phyloP scores from a whole-genome alignment of 1,140 invertebrate genomes.

The Drosophila kepulauana region DNA sequence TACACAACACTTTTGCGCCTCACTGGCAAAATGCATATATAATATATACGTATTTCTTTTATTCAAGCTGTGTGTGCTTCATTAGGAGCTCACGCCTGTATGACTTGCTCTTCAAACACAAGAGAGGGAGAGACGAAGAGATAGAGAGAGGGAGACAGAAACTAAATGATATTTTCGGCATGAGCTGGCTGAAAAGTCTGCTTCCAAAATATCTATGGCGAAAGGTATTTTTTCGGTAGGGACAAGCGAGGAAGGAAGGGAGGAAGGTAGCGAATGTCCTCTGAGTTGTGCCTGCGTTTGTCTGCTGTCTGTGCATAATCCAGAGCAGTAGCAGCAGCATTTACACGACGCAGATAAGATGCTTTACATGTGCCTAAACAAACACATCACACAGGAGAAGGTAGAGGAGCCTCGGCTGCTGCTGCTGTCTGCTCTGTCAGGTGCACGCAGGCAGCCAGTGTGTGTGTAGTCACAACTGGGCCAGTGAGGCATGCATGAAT shows the following conservation, averaged over 20 bases:
- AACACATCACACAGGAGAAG: slow-evolving; percentile 45
- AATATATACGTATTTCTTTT: background rate
- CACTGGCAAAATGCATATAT: slow-evolving; percentile 14
- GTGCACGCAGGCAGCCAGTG: slow-evolving; percentile 10
- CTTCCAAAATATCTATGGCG: slow-evolving; percentile 25
- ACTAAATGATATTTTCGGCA: slow-evolving; percentile 54
- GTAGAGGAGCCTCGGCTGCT: background rate
- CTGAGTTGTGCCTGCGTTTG: background rate
- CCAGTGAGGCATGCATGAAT: slow-evolving; percentile 72
- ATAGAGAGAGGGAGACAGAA: background rate
- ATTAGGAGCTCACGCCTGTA: slow-evolving; percentile 46
- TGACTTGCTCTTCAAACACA: slow-evolving; percentile 46
- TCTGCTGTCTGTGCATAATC: slow-evolving; percentile 53
- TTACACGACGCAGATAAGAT: slow-evolving; percentile 72
- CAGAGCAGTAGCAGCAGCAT: slow-evolving; percentile 35
- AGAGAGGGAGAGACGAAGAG: background rate
- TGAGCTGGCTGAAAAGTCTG: slow-evolving; percentile 35
- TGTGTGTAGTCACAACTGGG: slow-evolving; percentile 46
- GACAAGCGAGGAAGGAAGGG: background rate
- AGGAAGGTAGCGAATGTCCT: background rate
- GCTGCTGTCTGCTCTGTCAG: background rate
- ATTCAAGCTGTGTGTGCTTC: slow-evolving; percentile 38
- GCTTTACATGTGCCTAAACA: slow-evolving; percentile 82
- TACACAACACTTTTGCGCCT: slow-evolving; percentile 12
- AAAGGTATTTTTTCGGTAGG: slow-evolving; percentile 11